Percentiles rank a stretch among this genome's conserved stretches.
Conservation (phyloP, 2,113 vertebrate species). For the Micronycteris hirsuta region DNA sequence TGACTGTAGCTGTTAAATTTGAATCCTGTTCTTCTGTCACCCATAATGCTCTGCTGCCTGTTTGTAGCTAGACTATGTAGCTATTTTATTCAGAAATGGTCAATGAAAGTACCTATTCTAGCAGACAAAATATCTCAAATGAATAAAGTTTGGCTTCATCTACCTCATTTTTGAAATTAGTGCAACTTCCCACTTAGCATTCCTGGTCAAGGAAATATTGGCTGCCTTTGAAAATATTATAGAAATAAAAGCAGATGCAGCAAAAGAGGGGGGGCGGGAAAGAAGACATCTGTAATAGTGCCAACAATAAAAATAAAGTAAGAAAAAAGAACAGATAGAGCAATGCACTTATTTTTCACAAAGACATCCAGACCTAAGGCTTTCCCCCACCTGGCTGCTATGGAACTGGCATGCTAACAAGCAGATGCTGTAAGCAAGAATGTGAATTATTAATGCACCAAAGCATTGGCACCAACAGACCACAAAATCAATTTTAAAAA, state of each 20-base stretch:
- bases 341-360: conserved; percentile 24
- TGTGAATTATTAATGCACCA: conserved; percentile 73
- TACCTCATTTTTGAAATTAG: conserved; percentile 40
- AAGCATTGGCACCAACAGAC: conserved; percentile 47
- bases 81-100: conserved; percentile 53
- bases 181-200: conserved; percentile 23
- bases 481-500: conserved; percentile 74
- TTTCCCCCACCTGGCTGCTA: conserved; percentile 1
- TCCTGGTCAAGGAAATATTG: conserved; percentile 12
- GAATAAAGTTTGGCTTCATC: conserved; percentile 21
- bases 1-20: conserved; percentile 26
- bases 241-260: not conserved
- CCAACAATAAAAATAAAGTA: no score
- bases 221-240: conserved; percentile 44
- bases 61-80: conserved; percentile 20
- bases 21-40: conserved; percentile 15
- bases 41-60: not conserved
- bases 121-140: conserved; percentile 18
- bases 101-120: conserved; percentile 47
- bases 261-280: not conserved
- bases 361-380: conserved; percentile 41
- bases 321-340: not conserved
- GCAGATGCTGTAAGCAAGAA: conserved; percentile 58
- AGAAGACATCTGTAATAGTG: no score
- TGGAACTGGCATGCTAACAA: conserved; percentile 57